Conservation (phyloP, 2,797 vertebrate species). For the Gila robusta region DNA sequence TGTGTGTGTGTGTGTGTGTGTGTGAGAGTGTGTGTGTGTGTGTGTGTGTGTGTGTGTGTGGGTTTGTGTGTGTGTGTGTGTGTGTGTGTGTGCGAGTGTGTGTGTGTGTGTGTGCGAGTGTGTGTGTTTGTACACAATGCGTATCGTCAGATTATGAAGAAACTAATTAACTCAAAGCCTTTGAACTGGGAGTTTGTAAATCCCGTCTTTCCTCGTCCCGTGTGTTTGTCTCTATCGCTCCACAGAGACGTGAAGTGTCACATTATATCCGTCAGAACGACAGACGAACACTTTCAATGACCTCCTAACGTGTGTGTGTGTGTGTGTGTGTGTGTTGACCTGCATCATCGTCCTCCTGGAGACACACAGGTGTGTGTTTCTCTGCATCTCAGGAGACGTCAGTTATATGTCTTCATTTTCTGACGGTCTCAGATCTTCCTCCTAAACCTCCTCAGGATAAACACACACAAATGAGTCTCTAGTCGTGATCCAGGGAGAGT, state of each 20-base stretch:
- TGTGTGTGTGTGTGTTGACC: background rate
- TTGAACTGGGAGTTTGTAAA: conserved; percentile 62
- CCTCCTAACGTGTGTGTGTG: background rate
- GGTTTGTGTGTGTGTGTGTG: background rate
- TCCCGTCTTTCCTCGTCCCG: conserved; percentile 25
- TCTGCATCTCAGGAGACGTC: background rate
- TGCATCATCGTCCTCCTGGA: background rate
- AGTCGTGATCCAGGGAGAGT: background rate
- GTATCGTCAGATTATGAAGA: conserved; percentile 79
- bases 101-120: background rate
- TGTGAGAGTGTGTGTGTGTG: too few species aligned
- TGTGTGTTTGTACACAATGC: conserved; percentile 69
- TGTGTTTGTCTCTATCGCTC: conserved; percentile 61
- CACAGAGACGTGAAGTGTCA: background rate
- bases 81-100: background rate
- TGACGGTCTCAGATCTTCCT: background rate
- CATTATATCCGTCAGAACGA: conserved; percentile 10
- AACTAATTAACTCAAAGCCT: conserved; percentile 78
- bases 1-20: too few species aligned
- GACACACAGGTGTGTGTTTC: conserved; percentile 12
- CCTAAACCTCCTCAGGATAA: background rate
- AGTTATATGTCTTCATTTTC: too few species aligned
- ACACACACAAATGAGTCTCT: background rate
- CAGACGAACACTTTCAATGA: background rate
- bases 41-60: too few species aligned